Evolutionary conservation across 2,797 vertebrate species (phyloP).

Genomic region (Urosaurus nigricauda): DNA sequence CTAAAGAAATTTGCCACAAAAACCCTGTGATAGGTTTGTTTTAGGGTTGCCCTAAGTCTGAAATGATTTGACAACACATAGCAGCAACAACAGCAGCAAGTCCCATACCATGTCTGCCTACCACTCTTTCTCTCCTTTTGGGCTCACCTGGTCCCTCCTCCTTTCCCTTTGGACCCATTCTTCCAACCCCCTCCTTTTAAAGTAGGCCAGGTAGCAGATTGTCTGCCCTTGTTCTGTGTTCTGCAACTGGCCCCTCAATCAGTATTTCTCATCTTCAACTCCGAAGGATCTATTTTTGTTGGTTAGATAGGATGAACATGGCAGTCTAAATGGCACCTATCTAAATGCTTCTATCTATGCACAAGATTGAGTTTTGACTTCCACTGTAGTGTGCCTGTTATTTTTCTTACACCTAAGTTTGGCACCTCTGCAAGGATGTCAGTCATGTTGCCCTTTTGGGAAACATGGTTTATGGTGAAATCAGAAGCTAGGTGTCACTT

Average conservation of each 20-base stretch:
- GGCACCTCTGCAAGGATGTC: background rate
- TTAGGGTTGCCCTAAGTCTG: too few species aligned
- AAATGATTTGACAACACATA: too few species aligned
- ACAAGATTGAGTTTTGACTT: background rate
- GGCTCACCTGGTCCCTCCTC: background rate
- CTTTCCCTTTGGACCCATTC: too few species aligned
- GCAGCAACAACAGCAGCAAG: too few species aligned
- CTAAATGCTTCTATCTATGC: background rate
- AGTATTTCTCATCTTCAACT: background rate
- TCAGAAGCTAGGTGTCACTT: background rate
- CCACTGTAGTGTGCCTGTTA: background rate
- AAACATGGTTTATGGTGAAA: constrained; percentile 3
- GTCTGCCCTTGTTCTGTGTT: background rate
- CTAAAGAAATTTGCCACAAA: too few species aligned
- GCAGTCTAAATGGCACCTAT: background rate
- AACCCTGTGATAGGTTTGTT: too few species aligned
- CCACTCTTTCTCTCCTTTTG: background rate
- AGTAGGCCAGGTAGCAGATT: background rate
- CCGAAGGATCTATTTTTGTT: background rate
- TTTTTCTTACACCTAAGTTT: background rate
- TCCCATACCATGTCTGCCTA: background rate
- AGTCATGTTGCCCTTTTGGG: background rate
- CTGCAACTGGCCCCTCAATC: background rate
- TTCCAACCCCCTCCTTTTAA: background rate
- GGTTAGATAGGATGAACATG: background rate